These are phyloP conservation scores for Cybosia mesomella DNA, from an alignment of 2,888 invertebrate species.

Conservation along the genomic window DNA sequence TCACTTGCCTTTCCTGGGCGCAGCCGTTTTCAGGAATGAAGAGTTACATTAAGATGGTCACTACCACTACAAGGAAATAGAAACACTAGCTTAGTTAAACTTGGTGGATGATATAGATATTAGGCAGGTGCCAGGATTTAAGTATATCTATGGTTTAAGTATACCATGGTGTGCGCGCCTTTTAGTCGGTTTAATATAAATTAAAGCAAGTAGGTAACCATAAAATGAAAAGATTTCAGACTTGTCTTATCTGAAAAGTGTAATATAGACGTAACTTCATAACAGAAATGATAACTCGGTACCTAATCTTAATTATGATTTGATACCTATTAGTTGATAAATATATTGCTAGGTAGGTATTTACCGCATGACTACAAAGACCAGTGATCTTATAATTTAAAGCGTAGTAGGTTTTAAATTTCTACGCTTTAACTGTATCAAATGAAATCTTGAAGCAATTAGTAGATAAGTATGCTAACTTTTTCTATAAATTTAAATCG, in stretches of 20 bases:
- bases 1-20: constrained; percentile 71
- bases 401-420: background rate
- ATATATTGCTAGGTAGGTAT: background rate
- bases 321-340: background rate
- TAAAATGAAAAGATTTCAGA: background rate
- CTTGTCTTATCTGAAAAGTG: no score
- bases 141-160: background rate
- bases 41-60: background rate
- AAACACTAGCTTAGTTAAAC: background rate
- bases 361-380: background rate
- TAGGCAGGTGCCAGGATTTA: background rate
- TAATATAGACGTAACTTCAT: background rate
- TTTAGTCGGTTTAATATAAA: no score
- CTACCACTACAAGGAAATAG: background rate
- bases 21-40: constrained; percentile 60
- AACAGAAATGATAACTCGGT: background rate
- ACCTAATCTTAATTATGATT: no score
- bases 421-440: no score
- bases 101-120: background rate
- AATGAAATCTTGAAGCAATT: no score
- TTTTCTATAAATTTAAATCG: no score
- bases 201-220: no score
- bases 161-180: no score
- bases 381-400: background rate
- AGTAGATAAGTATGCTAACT: no score